phyloP scores from a whole-genome alignment of 2,113 vertebrate genomes.

The Catharus minimus region DNA sequence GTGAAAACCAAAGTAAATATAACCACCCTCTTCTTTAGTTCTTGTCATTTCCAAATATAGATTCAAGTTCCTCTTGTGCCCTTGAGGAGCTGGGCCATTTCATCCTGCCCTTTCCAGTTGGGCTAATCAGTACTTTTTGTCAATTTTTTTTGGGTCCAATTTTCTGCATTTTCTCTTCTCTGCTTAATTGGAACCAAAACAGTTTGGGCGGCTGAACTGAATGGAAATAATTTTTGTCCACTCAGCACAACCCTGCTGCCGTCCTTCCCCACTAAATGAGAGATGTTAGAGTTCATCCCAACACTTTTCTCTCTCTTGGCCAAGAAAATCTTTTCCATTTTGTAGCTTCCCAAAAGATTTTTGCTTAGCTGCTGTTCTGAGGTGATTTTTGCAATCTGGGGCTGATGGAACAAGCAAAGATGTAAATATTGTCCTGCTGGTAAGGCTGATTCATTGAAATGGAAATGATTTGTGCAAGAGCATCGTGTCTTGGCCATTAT shows the following conservation, averaged over 20 bases:
- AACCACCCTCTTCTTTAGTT: neutral
- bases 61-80: neutral
- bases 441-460: slow-evolving; percentile 14
- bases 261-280: neutral
- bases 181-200: slow-evolving; percentile 28
- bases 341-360: neutral
- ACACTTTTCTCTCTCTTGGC: neutral
- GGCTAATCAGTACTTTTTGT: slow-evolving; percentile 18
- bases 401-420: neutral
- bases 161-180: slow-evolving; percentile 5
- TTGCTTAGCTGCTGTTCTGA: neutral
- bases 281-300: neutral
- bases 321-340: neutral
- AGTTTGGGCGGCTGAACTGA: neutral
- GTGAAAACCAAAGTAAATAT: neutral
- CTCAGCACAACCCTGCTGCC: neutral
- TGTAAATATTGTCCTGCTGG: slow-evolving; percentile 32
- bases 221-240: neutral
- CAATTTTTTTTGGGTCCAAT: neutral
- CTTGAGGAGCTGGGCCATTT: neutral
- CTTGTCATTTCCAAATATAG: neutral
- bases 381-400: neutral
- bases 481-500: neutral
- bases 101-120: neutral
- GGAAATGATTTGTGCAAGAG: slow-evolving; percentile 13